A percentile compares a stretch with the other conserved stretches of the same genome.
Evolutionary conservation across 2,113 vertebrate species (phyloP).

Genomic region (Pseudolaguvia tuberculata): DNA sequence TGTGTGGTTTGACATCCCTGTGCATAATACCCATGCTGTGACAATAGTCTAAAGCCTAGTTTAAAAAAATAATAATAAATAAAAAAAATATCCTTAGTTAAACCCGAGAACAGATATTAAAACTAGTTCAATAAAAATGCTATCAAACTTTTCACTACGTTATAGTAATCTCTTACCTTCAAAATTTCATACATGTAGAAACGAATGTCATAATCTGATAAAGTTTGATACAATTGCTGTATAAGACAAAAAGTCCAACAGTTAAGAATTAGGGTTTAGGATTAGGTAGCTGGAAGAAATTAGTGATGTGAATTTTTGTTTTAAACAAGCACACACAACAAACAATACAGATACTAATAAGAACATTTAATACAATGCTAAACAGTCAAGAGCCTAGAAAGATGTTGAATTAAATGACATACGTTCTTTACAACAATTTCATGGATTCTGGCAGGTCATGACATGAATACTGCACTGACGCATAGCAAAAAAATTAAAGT

Average conservation of each 20-base stretch:
- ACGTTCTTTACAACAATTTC: background rate
- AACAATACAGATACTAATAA: background rate
- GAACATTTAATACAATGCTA: background rate
- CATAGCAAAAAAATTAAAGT: too few species aligned
- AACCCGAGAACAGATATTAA: background rate
- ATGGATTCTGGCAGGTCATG: background rate
- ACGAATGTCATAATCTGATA: constrained; percentile 82
- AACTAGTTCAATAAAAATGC: too few species aligned
- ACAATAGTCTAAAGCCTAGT: constrained; percentile 71
- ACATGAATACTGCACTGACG: background rate
- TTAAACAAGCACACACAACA: too few species aligned
- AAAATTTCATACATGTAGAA: constrained; percentile 89
- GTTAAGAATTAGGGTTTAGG: background rate
- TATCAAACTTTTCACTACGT: background rate
- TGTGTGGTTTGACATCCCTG: constrained; percentile 84
- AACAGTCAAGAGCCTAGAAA: background rate
- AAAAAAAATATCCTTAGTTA: background rate
- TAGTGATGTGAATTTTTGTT: background rate
- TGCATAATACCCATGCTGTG: constrained; percentile 88
- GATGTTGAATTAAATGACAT: background rate
- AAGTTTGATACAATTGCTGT: constrained; percentile 83
- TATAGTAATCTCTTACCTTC: constrained; percentile 65
- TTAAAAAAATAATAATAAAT: too few species aligned
- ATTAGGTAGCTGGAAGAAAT: background rate
- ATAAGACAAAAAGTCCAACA: background rate